Evolutionary conservation across 2,888 invertebrate genomes (phyloP), one percentile per base, ranked within the genome.

Genomic region (Sinhomidia bicolor): DNA sequence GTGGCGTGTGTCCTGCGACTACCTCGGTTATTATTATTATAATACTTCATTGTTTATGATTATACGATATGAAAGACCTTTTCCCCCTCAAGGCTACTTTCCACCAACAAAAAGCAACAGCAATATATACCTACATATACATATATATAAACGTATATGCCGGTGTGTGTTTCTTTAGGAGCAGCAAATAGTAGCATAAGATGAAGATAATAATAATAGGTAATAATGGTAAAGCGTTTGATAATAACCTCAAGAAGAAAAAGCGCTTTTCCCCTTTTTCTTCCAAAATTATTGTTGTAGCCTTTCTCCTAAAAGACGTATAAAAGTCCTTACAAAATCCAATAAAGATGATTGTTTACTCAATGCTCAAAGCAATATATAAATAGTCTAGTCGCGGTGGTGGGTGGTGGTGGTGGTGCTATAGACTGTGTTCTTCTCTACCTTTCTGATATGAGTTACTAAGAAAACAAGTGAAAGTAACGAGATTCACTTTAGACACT

Each of bases 331-430:
- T 78, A 78, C 5, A 51, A 14, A 82, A 57, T 84, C 78, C 85
- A 85, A 85, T 85, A 78, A 79, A 68, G 60, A 78, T 85, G n/a
- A 85, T 85, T 85, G 78, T 85, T 85, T 85, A 71, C 78, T 79
- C 78, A 85, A 85, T 65, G 60, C 74, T 83, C 36, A 54, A 74
- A 83, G 74, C 1, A 47, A 26, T n/a, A 23, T n/a, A 36, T 14
- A 80, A n/a, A n/a, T n/a, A n/a, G n/a, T n/a, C n/a, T n/a, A n/a
- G n/a, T n/a, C 36, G 7, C 36, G 7, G 80, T 26, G 29, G 23
- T 41, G 17, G n/a, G 80, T 23, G 41, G 44, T 26, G 1, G n/a
- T 60, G 14, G 23, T 20, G 32, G 1, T 10, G 44, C 29, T 12
- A 26, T 9, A 51, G 36, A 3, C 36, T 36, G 36, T 7, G 7